Evolutionary conservation across 2,113 vertebrate genomes (phyloP).

Genomic region (Crocuta crocuta): DNA sequence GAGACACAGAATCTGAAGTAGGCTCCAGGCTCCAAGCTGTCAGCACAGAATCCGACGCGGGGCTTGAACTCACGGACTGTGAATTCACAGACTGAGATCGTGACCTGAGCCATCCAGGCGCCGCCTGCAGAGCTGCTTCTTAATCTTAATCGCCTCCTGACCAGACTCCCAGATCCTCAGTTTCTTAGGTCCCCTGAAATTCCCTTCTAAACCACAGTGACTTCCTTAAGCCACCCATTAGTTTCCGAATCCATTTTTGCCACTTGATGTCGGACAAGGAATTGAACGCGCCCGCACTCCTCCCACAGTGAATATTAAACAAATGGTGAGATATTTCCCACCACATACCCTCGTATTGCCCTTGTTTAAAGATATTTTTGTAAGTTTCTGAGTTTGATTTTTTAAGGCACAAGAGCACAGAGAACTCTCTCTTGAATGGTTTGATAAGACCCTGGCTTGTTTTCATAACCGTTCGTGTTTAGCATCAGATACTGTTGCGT

Average conservation of each 20-base stretch:
- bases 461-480: constrained; percentile 48
- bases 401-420: constrained; percentile 12
- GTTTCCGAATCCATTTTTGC: constrained; percentile 58
- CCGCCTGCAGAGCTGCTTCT: background rate
- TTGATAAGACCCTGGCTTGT: constrained; percentile 18
- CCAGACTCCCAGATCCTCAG: background rate
- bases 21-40: too few relatives aligned
- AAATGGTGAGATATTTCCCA: constrained; percentile 31
- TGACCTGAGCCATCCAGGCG: background rate
- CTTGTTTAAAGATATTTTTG: constrained; percentile 26
- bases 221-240: constrained; percentile 21
- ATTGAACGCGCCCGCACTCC: background rate
- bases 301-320: background rate
- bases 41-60: background rate
- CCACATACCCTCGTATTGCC: background rate
- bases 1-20: background rate
- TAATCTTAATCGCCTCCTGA: background rate
- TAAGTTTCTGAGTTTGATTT: constrained; percentile 52
- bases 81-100: background rate
- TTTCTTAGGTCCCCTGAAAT: background rate
- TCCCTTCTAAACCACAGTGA: background rate
- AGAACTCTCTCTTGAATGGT: background rate
- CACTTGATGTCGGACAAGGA: background rate
- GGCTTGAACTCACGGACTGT: background rate
- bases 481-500: background rate